phyloP scores from a whole-genome alignment of 2,797 vertebrate genomes.

The Tachyglossus aculeatus region DNA sequence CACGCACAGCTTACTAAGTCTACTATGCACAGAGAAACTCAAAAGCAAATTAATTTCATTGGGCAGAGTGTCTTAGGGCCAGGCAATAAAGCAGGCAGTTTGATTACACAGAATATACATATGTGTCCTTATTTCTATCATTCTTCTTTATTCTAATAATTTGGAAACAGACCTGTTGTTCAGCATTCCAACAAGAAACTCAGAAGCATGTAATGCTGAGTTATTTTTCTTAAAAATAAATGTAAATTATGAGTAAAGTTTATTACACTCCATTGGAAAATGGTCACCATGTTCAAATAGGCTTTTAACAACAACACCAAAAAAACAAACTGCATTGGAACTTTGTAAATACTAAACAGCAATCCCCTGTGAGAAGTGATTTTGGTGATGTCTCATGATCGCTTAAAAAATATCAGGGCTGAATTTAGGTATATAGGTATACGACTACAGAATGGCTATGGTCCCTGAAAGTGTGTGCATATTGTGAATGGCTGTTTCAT shows the following conservation, averaged over 20 bases:
- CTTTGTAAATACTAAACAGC: not conserved
- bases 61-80: constrained; percentile 34
- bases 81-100: constrained; percentile 54
- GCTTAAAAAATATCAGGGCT: too few species aligned
- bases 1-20: constrained; percentile 55
- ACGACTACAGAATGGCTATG: too few species aligned
- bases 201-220: constrained; percentile 36
- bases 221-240: constrained; percentile 49
- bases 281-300: not conserved
- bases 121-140: constrained; percentile 60
- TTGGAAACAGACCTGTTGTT: constrained; percentile 50
- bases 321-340: not conserved
- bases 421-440: too few species aligned
- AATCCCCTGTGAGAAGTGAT: not conserved
- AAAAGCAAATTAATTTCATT: constrained; percentile 62
- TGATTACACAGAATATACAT: constrained; percentile 45
- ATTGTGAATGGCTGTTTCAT: too few species aligned
- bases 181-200: constrained; percentile 46
- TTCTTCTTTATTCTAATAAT: constrained; percentile 48
- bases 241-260: constrained; percentile 41
- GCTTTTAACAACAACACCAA: not conserved
- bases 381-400: too few species aligned
- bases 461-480: too few species aligned
- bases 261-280: constrained; percentile 40
- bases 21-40: constrained; percentile 40